Percentiles rank a stretch among this genome's conserved stretches.
These are phyloP conservation scores for Polymixis flavicincta DNA, from an alignment of 2,888 invertebrate genomes.

Conservation along the genomic window DNA sequence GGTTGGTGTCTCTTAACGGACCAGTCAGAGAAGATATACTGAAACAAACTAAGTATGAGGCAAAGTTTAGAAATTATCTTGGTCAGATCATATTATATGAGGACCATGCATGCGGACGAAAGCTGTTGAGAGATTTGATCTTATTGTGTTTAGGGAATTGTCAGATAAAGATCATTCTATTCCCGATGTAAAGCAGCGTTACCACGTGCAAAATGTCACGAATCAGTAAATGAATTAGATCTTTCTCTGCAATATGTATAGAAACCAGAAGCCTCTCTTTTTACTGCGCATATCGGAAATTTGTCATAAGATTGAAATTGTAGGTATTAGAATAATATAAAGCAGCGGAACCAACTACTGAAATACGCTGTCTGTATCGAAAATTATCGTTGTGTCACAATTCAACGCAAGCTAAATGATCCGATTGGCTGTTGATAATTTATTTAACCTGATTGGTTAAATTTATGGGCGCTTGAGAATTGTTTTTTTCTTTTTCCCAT, in stretches of 20 bases:
- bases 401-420: not conserved
- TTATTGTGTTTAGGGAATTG: too few relatives aligned
- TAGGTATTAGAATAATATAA: not conserved
- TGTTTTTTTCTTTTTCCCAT: not conserved
- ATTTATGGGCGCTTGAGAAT: not conserved
- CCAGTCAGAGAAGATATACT: too few relatives aligned
- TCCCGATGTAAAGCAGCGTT: not conserved
- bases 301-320: not conserved
- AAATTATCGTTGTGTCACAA: not conserved
- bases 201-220: conserved; percentile 1
- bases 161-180: not conserved
- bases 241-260: not conserved
- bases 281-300: not conserved
- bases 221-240: not conserved
- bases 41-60: too few relatives aligned
- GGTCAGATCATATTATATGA: too few relatives aligned
- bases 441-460: not conserved
- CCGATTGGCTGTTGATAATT: too few relatives aligned
- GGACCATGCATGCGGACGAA: too few relatives aligned
- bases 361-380: not conserved
- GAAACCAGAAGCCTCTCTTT: not conserved
- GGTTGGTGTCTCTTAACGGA: too few relatives aligned
- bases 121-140: not conserved
- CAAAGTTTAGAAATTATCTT: too few relatives aligned
- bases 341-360: not conserved